Evolutionary conservation across 2,888 invertebrate species (phyloP), one percentile per base, ranked within the genome.

Genomic region (Geotrupes spiniger): DNA sequence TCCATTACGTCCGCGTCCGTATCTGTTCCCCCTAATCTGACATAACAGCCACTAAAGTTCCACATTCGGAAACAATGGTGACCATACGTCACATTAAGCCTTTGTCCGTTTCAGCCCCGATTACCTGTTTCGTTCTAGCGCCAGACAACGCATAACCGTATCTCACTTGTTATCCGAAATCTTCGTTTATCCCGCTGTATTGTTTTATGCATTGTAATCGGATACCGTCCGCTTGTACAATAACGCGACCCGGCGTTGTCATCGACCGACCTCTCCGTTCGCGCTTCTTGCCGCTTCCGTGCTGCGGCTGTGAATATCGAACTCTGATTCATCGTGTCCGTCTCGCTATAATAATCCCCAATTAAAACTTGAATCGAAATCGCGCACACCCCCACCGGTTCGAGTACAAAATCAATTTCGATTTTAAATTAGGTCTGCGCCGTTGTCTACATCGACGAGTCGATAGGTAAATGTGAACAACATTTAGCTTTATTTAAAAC

Each of bases 51-150:
- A 53, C 57, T 57, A 58, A 56, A 60, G 57, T 59, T 56, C 58
- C 54, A 57, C 59, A 61, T 63, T 59, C 52, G 50, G 59, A 57
- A 62, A 65, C 65, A 65, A 65, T 63, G 59, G 61, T 55, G 39
- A 55, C 62, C 64, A 62, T 63, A 65, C 65, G 64, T 65, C 62
- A 61, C 61, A 61, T 59, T 58, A 59, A 57, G 59, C 64, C 55
- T 61, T 65, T 63, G 63, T 63, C 60, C 60, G 54, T 58, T 49
- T 56, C 53, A 52, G 38, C 51, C 44, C 54, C 61, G 59, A 63
- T 63, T 64, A 63, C 59, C 54, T 59, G 59, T 57, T 56, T 57
- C 46, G 43, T 49, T 49, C 45, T 52, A 36, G 51, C 54, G 54
- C 51, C 47, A 48, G 58, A 52, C 57, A 46, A 48, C 56, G 57